phyloP scores from a whole-genome alignment of 23 tunicate genomes.

The Oikopleura dioica region DNA sequence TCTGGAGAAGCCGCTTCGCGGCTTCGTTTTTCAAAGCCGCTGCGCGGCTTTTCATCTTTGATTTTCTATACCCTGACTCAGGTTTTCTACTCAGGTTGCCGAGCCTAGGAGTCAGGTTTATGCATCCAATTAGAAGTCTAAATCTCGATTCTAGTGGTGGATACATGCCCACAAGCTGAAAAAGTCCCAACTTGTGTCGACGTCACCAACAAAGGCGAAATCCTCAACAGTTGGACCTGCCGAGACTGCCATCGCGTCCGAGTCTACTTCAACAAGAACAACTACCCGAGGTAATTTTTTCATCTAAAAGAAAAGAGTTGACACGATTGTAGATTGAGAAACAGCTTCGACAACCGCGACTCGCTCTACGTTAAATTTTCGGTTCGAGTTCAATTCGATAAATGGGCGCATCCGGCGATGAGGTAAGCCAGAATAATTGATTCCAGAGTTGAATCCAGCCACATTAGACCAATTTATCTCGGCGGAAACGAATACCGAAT shows the following conservation, averaged over 20 bases:
- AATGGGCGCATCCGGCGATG: constrained; percentile 11
- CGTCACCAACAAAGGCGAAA: not conserved
- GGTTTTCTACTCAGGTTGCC: too few species aligned
- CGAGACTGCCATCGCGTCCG: constrained; percentile 10
- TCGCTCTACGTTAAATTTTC: constrained; percentile 2
- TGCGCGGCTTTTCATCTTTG: too few species aligned
- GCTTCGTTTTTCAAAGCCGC: too few species aligned
- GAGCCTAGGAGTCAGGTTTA: too few species aligned
- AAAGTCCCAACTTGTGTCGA: not conserved
- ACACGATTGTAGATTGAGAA: too few species aligned
- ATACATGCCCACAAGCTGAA: constrained; percentile 4
- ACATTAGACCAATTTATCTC: constrained; percentile 2
- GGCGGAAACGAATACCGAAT: not conserved
- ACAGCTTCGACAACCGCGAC: constrained; percentile 6
- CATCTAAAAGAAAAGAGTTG: too few species aligned
- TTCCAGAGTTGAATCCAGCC: too few species aligned
- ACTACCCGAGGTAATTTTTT: not conserved
- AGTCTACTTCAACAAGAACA: not conserved
- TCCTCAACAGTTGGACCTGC: constrained; percentile 7
- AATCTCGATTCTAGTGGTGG: not conserved
- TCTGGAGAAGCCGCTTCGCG: too few species aligned
- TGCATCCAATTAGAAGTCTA: too few species aligned
- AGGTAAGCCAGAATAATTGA: too few species aligned
- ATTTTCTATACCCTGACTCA: too few species aligned
- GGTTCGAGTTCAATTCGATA: constrained; percentile 1